Base-by-base conservation (phyloP, 2,888 invertebrate genomes). In the Diloba caeruleocephala region DNA sequence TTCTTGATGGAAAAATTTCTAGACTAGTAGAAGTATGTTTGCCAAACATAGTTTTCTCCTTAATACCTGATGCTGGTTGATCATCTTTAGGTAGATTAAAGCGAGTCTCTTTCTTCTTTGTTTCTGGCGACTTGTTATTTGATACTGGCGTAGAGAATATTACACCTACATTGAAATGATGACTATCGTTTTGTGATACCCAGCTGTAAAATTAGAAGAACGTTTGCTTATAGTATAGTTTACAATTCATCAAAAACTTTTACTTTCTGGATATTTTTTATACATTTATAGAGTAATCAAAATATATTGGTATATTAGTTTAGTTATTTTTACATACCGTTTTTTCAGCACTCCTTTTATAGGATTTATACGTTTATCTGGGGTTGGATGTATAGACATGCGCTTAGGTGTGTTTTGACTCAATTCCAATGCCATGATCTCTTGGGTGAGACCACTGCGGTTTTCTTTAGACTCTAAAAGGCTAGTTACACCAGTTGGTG, bases 141-240 rank as follows among this genome's bases (percentile, higher is more conserved):
- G 86, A 78, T 17, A 97, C 97, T 0, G 97, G 97, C 1, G 97
- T 97, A 3, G 97, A 97, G 76, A 97, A 97, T 57, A 97, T 97
- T 0, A 97, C 96, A 60, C 96, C 96, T 0, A 94, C 94, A 64
- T 94, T 92, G 34, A 94, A 91, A 62, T 94, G 91, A 32, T 94
- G 88, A 67, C 94, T 89, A 69, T 95, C 95, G 56, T 95, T 94
- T 76, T 95, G 95, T 2, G 95, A 95, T 0, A 88, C 89, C 80
- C 95, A 95, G 66, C 95, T 94, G 65, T 19, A n/a, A n/a, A n/a
- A n/a, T n/a, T n/a, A n/a, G n/a, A n/a, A n/a, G n/a, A n/a, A n/a
- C n/a, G n/a, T n/a, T n/a, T n/a, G n/a, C n/a, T n/a, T n/a, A n/a
- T n/a, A n/a, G n/a, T n/a, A n/a, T n/a, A n/a, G n/a, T n/a, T n/a